Conservation (phyloP, 2,888 invertebrate genomes). For the Heliconius erato region DNA sequence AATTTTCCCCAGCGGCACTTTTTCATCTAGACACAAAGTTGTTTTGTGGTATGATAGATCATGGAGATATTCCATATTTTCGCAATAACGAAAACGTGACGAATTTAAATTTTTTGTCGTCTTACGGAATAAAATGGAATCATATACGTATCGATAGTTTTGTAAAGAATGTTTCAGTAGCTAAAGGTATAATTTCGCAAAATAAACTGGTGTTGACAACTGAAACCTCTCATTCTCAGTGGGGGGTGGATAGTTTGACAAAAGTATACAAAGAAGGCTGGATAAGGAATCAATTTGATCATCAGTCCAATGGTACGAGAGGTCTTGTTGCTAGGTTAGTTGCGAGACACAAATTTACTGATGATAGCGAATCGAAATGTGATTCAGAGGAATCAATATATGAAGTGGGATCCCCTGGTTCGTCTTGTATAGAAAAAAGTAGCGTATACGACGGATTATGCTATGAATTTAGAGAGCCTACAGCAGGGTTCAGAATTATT, state of each 20-base stretch:
- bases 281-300: constrained; percentile 57
- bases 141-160: constrained; percentile 17
- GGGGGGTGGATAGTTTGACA: constrained; percentile 65
- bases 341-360: constrained; percentile 69
- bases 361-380: constrained; percentile 65
- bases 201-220: not conserved
- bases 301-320: constrained; percentile 64
- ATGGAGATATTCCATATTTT: constrained; percentile 55
- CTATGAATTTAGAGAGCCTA: constrained; percentile 73
- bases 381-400: constrained; percentile 71
- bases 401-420: constrained; percentile 66
- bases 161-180: not conserved
- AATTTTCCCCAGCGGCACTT: constrained; percentile 78
- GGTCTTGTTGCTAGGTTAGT: constrained; percentile 69
- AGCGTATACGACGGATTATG: constrained; percentile 69
- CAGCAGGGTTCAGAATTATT: constrained; percentile 73
- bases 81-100: constrained; percentile 43
- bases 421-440: constrained; percentile 69
- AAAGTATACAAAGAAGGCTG: constrained; percentile 63
- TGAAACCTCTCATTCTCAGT: constrained; percentile 43
- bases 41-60: constrained; percentile 71
- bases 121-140: constrained; percentile 59
- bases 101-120: constrained; percentile 54
- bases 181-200: not conserved
- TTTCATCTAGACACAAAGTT: constrained; percentile 66